phyloP scores from a whole-genome alignment of 2,888 invertebrate genomes.

The Chrysolina americana region DNA sequence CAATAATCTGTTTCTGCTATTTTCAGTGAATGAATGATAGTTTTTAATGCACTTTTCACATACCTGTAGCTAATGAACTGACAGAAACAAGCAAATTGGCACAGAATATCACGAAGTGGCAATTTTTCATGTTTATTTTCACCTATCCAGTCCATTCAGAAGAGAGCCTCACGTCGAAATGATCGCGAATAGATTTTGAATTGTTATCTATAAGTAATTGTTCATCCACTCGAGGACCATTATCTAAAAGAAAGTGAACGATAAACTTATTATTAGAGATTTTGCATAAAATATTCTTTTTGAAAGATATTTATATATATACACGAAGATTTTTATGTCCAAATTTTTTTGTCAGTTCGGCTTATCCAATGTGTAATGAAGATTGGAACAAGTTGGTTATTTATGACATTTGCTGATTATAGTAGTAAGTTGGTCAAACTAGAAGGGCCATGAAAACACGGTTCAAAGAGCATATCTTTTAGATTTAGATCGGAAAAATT shows the following conservation, averaged over 20 bases:
- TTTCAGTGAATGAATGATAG: neutral
- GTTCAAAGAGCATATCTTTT: no score
- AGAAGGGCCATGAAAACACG: no score
- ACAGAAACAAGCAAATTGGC: neutral
- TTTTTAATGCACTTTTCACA: neutral
- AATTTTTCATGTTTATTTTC: neutral
- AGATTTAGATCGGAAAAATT: no score
- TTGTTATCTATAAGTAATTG: neutral
- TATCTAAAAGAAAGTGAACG: neutral
- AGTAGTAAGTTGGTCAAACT: no score
- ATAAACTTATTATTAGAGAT: neutral
- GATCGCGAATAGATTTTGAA: neutral
- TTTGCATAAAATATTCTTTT: neutral
- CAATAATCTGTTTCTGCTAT: neutral
- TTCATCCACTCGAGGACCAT: conserved; percentile 3
- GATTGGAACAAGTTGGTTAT: no score
- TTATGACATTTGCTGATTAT: no score
- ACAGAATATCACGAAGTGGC: neutral
- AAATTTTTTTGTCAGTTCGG: no score
- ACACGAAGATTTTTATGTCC: no score
- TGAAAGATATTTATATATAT: no score
- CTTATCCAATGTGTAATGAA: no score
- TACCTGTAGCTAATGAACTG: neutral
- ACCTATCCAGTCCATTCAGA: neutral
- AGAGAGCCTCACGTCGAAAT: neutral